Evolutionary conservation across 1,140 invertebrate genomes (phyloP).

Genomic region (Coenobita brevimanus): DNA sequence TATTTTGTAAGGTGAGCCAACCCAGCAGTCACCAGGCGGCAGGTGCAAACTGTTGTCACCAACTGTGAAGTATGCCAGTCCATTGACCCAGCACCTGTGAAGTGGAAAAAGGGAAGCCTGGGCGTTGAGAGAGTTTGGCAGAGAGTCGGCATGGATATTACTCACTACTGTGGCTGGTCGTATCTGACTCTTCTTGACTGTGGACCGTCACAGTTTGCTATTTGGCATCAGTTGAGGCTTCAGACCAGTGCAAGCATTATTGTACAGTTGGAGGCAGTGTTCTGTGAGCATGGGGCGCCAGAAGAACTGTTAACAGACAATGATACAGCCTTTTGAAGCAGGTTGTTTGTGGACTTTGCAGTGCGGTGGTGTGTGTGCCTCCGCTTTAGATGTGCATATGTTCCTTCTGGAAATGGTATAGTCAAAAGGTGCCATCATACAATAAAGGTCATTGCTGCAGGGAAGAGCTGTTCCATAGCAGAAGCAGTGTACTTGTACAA

Average conservation of each 20-base stretch:
- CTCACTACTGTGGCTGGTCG: too few relatives aligned
- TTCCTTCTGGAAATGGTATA: too few relatives aligned
- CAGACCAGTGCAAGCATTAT: not conserved
- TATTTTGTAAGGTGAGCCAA: too few relatives aligned
- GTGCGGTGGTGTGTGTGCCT: not conserved
- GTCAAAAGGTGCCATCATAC: too few relatives aligned
- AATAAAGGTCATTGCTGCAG: not conserved
- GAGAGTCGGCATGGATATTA: too few relatives aligned
- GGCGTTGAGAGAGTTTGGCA: not conserved
- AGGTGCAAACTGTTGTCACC: too few relatives aligned
- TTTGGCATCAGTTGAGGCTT: not conserved
- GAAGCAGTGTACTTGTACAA: conserved; percentile 5
- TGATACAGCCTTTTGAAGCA: not conserved
- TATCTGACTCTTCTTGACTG: conserved; percentile 10
- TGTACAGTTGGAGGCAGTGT: not conserved
- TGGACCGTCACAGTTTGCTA: not conserved
- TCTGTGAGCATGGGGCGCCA: not conserved
- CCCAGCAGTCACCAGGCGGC: too few relatives aligned
- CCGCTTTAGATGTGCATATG: not conserved
- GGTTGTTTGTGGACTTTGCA: not conserved
- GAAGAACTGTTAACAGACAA: not conserved
- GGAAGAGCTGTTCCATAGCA: not conserved
- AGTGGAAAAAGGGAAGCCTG: conserved; percentile 1
- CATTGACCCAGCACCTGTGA: conserved; percentile 14
- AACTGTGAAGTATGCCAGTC: not conserved